Percentiles rank a stretch among this genome's conserved stretches.
phyloP scores from a whole-genome alignment of 1,140 invertebrate genomes.

The Drosophila pseudoananassae region DNA sequence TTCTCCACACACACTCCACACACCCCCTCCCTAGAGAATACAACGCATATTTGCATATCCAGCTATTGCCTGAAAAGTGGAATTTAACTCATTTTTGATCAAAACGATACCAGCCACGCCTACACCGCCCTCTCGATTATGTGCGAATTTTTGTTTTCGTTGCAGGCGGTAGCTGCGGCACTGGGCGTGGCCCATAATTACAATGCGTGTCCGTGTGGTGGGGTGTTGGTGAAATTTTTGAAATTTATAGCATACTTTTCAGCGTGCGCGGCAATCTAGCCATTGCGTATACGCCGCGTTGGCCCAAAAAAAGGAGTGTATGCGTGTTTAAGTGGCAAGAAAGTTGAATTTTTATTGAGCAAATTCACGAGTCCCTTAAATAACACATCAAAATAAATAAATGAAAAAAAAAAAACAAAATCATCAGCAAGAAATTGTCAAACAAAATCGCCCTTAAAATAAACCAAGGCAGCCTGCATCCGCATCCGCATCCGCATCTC shows the following conservation, averaged over 20 bases:
- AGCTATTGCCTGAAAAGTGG: constrained; percentile 18
- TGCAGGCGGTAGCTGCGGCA: not conserved
- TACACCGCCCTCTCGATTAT: constrained; percentile 15
- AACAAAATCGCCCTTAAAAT: not conserved
- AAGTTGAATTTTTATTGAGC: constrained; percentile 56
- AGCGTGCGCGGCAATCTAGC: constrained; percentile 33
- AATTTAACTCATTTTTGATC: constrained; percentile 50
- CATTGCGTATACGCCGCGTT: constrained; percentile 52
- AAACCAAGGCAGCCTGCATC: constrained; percentile 8
- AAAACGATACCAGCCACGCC: constrained; percentile 39
- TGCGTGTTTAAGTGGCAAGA: constrained; percentile 25
- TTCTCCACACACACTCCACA: constrained; percentile 1
- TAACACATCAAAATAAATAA: constrained; percentile 15
- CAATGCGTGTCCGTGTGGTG: constrained; percentile 1
- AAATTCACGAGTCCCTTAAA: constrained; percentile 59
- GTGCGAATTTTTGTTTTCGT: not conserved
- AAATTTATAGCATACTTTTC: constrained; percentile 70
- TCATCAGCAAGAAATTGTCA: constrained; percentile 19
- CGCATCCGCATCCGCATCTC: constrained; percentile 6
- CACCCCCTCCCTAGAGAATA: not conserved
- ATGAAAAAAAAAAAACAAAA: constrained; percentile 18
- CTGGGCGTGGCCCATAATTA: constrained; percentile 36
- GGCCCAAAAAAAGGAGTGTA: not conserved
- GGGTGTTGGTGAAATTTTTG: constrained; percentile 16
- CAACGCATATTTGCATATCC: constrained; percentile 38